Conservation (phyloP, 2,888 invertebrate species). For the Tenthredo scrophulariae region DNA sequence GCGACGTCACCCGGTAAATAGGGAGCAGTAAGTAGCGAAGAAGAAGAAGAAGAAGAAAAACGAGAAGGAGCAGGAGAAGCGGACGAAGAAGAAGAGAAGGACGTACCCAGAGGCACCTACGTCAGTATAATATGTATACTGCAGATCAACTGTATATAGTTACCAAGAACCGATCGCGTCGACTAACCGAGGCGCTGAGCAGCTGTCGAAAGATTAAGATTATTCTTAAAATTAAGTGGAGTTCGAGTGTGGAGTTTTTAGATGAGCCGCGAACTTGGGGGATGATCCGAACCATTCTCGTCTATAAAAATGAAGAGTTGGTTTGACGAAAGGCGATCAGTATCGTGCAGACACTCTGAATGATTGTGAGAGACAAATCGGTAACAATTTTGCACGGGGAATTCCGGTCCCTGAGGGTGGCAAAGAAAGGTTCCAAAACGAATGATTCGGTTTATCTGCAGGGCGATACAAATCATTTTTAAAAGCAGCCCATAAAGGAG, state of each 20-base stretch:
- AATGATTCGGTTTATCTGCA: neutral
- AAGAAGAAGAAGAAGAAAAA: neutral
- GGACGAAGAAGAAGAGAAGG: neutral
- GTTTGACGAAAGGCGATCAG: conserved; percentile 49
- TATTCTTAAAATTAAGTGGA: conserved; percentile 76
- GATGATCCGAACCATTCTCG: neutral
- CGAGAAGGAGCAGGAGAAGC: neutral
- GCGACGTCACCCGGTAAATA: neutral
- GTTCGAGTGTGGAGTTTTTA: conserved; percentile 69
- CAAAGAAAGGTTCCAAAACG: neutral
- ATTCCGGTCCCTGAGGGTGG: conserved; percentile 24
- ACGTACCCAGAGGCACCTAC: conserved; percentile 4
- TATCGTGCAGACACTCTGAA: neutral
- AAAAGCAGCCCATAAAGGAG: conserved; percentile 8
- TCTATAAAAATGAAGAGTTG: neutral
- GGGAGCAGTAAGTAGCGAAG: neutral
- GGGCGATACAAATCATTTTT: neutral
- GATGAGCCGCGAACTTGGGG: conserved; percentile 51
- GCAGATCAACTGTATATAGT: neutral
- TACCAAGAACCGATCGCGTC: neutral
- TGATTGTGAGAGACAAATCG: conserved; percentile 42
- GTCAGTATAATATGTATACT: neutral
- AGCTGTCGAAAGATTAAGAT: conserved; percentile 78
- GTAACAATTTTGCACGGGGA: conserved; percentile 64
- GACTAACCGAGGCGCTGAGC: conserved; percentile 69